Percentiles rank a stretch among this genome's conserved stretches.
Evolutionary conservation across 2,797 vertebrate species (phyloP).

Genomic region (Limnodromus scolopaceus): DNA sequence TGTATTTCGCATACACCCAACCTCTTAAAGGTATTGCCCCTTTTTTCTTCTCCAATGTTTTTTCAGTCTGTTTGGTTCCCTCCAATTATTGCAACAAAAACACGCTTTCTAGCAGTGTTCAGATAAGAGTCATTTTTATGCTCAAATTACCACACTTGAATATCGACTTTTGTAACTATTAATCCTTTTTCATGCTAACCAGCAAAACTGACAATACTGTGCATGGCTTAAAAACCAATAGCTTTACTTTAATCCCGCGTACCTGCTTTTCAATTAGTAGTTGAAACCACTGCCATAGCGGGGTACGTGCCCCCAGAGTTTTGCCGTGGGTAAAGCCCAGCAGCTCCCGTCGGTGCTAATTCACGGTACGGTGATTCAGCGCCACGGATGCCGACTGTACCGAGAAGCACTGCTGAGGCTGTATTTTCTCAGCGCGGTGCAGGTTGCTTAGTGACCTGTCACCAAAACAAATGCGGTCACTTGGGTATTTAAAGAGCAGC

Average conservation of each 20-base stretch:
- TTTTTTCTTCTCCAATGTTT: neutral
- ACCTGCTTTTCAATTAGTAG: neutral
- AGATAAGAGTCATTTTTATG: neutral
- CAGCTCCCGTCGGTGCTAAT: neutral
- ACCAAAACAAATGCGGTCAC: slow-evolving; percentile 71
- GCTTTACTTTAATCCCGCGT: neutral
- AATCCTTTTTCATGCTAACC: neutral
- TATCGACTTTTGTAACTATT: neutral
- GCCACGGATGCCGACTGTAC: neutral
- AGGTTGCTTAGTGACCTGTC: slow-evolving; percentile 71
- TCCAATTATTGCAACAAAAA: neutral
- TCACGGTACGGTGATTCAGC: rapidly evolving
- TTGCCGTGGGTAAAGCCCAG: neutral
- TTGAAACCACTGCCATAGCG: neutral
- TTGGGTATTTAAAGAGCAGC: slow-evolving; percentile 70
- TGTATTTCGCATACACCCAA: neutral
- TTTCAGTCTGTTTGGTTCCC: neutral
- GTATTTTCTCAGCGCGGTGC: neutral
- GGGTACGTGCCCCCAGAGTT: neutral
- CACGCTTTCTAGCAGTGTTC: neutral
- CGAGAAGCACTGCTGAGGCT: neutral
- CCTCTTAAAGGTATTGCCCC: neutral
- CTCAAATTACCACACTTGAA: neutral
- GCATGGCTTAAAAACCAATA: neutral
- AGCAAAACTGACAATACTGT: neutral